Conservation (phyloP, 2,113 vertebrate species). For the Lagopus muta region DNA sequence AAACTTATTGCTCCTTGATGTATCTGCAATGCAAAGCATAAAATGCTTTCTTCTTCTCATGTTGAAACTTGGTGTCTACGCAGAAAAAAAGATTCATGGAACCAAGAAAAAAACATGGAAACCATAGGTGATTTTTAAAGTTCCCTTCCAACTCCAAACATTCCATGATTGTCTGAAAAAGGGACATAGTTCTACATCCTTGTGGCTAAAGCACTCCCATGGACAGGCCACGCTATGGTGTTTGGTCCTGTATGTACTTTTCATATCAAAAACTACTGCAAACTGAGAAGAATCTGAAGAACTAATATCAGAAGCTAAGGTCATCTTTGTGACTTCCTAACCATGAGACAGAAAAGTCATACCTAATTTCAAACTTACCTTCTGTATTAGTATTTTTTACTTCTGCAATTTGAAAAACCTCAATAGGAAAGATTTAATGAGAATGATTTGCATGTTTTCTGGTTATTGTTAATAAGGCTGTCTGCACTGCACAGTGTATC, state of each 20-base stretch:
- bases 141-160: neutral
- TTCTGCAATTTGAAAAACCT: neutral
- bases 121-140: neutral
- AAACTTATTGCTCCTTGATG: neutral
- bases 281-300: neutral
- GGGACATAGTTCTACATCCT: neutral
- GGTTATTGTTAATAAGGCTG: neutral
- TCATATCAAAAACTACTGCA: neutral
- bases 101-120: neutral
- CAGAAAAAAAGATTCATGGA: neutral
- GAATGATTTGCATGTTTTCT: neutral
- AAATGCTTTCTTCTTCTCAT: neutral
- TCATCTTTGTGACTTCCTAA: neutral
- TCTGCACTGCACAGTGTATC: fast-evolving
- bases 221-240: neutral
- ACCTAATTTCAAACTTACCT: neutral
- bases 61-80: neutral
- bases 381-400: neutral
- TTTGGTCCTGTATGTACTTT: neutral
- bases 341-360: neutral
- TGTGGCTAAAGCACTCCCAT: neutral
- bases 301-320: neutral
- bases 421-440: neutral
- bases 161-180: neutral
- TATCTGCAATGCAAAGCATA: neutral